Percentiles rank a stretch among this genome's conserved stretches.
Conservation (phyloP, 2,797 vertebrate genomes). For the Streptopelia turtur region DNA sequence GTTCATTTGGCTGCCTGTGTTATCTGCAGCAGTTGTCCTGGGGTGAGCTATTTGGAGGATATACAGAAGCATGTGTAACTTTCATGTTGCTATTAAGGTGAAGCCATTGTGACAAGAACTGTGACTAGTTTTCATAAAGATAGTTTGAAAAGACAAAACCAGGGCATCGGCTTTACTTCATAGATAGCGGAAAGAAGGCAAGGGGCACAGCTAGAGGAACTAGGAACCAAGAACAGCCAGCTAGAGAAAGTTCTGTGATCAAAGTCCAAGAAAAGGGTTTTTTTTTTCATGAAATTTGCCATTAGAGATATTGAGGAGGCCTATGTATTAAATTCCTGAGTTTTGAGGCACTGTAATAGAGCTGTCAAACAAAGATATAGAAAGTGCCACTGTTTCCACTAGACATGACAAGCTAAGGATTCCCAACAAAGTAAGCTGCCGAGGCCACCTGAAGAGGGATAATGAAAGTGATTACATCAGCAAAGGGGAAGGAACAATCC, state of each 20-base stretch:
- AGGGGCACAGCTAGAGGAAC: conserved; percentile 53
- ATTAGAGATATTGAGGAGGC: conserved; percentile 65
- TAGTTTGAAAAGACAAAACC: conserved; percentile 66
- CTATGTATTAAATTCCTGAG: conserved; percentile 69
- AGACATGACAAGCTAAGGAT: conserved; percentile 71
- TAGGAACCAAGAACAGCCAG: conserved; percentile 47
- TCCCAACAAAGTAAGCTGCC: conserved; percentile 66
- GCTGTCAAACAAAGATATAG: conserved; percentile 68
- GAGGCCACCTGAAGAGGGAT: conserved; percentile 67
- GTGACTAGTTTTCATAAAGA: conserved; percentile 36
- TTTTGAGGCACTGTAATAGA: conserved; percentile 68
- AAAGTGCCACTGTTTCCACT: conserved; percentile 65
- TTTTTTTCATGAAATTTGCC: conserved; percentile 34
- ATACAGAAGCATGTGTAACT: conserved; percentile 42
- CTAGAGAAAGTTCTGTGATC: conserved; percentile 64
- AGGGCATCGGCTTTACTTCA: conserved; percentile 37
- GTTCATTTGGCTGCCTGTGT: conserved; percentile 30
- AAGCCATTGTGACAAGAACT: conserved; percentile 58
- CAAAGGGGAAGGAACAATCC: conserved; percentile 73
- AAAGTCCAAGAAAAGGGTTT: conserved; percentile 38
- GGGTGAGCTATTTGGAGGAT: conserved; percentile 54
- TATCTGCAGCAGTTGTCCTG: conserved; percentile 21
- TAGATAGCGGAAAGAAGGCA: conserved; percentile 54
- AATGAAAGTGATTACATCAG: conserved; percentile 74
- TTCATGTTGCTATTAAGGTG: conserved; percentile 62